Conservation (phyloP, 2,113 vertebrate species). For the Sula dactylatra region DNA sequence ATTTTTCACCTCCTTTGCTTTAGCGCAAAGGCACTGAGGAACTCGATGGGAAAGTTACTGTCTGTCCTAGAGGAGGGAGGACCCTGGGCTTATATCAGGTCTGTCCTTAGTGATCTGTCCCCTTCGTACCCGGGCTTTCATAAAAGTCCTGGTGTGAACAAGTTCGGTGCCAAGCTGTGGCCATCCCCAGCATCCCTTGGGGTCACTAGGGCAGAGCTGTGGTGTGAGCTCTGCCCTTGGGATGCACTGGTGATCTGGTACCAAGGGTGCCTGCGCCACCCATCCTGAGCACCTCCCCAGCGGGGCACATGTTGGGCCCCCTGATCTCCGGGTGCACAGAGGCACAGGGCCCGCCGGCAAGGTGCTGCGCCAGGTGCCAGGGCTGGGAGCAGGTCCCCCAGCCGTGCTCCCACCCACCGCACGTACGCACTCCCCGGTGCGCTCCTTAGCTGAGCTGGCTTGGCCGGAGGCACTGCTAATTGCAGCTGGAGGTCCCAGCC, state of each 20-base stretch:
- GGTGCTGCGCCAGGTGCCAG: not conserved
- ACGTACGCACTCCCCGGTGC: not conserved
- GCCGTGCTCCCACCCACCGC: fast-evolving
- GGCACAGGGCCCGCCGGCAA: fast-evolving
- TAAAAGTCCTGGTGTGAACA: not conserved
- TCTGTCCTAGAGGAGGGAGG: not conserved
- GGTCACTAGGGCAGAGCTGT: not conserved
- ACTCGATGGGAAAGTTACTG: not conserved
- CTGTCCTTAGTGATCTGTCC: not conserved
- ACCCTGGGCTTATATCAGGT: fast-evolving
- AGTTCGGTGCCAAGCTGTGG: not conserved
- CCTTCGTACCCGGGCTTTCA: not conserved
- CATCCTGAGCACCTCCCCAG: not conserved
- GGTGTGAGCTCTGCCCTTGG: not conserved
- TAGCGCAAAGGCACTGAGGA: not conserved
- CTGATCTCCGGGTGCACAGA: fast-evolving
- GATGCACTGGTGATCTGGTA: not conserved
- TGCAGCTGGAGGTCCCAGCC: not conserved
- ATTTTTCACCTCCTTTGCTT: slow-evolving; percentile 38
- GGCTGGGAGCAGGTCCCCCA: fast-evolving
- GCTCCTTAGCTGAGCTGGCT: not conserved
- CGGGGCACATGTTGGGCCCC: fast-evolving
- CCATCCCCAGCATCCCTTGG: not conserved
- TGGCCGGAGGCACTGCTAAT: not conserved
- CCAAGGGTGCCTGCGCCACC: fast-evolving